Evolutionary conservation across 2,113 vertebrate species (phyloP).

Genomic region (Misgurnus mizolepis): DNA sequence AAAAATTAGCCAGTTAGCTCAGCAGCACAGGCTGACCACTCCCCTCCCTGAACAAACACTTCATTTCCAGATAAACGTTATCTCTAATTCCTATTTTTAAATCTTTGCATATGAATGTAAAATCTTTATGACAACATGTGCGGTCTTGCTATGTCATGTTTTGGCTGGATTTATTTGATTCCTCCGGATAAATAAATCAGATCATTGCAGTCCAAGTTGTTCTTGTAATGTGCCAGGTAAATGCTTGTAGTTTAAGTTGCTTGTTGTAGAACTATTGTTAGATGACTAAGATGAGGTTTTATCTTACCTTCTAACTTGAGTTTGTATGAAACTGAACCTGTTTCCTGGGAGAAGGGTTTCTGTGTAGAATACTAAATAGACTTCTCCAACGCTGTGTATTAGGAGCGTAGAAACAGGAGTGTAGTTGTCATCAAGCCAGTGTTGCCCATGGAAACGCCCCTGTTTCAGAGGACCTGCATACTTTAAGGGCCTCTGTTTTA

Average conservation of each 20-base stretch:
- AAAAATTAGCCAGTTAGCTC: too few relatives aligned
- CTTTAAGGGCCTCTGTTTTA: background rate
- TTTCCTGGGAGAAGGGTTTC: slow-evolving; percentile 38
- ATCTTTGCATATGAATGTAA: background rate
- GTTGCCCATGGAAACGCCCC: slow-evolving; percentile 40
- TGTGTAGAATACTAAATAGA: slow-evolving; percentile 53
- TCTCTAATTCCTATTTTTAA: background rate
- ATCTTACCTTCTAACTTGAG: slow-evolving; percentile 4
- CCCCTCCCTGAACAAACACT: too few relatives aligned
- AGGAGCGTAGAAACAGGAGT: background rate
- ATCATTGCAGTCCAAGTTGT: background rate
- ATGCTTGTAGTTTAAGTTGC: background rate
- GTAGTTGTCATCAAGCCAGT: slow-evolving; percentile 44
- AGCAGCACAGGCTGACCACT: too few relatives aligned
- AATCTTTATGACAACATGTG: background rate
- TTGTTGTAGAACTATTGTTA: too few relatives aligned
- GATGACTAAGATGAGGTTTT: background rate
- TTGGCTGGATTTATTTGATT: background rate
- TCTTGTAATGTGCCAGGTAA: background rate
- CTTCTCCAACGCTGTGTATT: slow-evolving; percentile 19
- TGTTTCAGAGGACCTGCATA: slow-evolving; percentile 1
- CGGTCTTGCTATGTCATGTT: background rate
- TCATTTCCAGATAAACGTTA: background rate
- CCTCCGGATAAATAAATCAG: background rate
- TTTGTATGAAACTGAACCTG: slow-evolving; percentile 6